Percentiles rank a stretch among this genome's conserved stretches.
Conservation (phyloP, 2,113 vertebrate species). For the Callorhinus ursinus region DNA sequence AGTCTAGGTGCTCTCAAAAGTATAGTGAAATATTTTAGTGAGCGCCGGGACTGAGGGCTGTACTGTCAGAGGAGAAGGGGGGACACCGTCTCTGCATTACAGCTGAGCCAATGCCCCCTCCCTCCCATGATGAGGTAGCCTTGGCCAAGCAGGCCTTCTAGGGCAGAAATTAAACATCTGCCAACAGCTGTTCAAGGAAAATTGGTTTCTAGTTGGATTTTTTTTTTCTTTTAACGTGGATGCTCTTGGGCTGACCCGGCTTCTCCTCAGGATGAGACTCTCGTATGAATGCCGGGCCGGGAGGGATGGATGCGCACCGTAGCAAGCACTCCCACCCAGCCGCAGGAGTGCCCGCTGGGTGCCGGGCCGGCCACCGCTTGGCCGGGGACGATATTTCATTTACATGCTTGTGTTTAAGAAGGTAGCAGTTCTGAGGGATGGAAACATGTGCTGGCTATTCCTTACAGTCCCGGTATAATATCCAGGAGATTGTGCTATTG, state of each 20-base stretch:
- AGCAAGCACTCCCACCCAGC: not conserved
- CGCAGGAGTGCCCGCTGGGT: not conserved
- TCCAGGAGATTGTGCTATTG: conserved; percentile 53
- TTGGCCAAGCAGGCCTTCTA: conserved; percentile 71
- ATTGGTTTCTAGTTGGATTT: conserved; percentile 42
- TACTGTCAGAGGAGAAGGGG: conserved; percentile 43
- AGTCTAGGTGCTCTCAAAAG: conserved; percentile 40
- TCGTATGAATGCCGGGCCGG: accelerated
- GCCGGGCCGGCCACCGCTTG: conserved; percentile 54
- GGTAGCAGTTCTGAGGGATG: conserved; percentile 72
- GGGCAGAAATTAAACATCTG: conserved; percentile 57
- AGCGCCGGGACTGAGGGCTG: conserved; percentile 20
- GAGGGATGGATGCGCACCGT: not conserved
- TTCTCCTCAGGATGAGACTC: conserved; percentile 26
- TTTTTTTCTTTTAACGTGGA: conserved; percentile 61
- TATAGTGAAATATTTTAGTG: conserved; percentile 34
- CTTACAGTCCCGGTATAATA: conserved; percentile 67
- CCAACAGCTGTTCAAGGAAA: conserved; percentile 70
- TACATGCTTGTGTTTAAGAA: conserved; percentile 72
- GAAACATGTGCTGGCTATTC: conserved; percentile 27
- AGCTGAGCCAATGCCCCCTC: conserved; percentile 32
- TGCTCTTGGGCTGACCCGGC: not conserved
- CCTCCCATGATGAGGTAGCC: conserved; percentile 59
- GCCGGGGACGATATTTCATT: conserved; percentile 76
- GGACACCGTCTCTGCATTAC: conserved; percentile 70